These are phyloP conservation scores for Brachyhypopomus occidentalis DNA, from an alignment of 2,113 vertebrate genomes.

Conservation along the genomic window DNA sequence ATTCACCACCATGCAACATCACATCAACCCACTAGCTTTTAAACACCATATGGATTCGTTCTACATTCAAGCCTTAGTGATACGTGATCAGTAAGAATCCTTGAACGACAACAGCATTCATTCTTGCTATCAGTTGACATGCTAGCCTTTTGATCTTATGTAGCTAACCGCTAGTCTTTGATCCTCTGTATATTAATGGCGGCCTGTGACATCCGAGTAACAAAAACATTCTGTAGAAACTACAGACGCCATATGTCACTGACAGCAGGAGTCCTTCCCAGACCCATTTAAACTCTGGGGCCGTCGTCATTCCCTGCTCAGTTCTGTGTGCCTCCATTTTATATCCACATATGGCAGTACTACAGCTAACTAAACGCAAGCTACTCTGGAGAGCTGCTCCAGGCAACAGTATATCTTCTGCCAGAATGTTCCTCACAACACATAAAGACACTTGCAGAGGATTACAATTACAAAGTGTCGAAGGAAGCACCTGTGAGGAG, in stretches of 20 bases:
- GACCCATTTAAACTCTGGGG: not conserved
- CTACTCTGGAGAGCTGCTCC: slow-evolving; percentile 49
- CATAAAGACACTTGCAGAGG: not conserved
- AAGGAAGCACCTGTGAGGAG: not conserved
- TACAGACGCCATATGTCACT: slow-evolving; percentile 58
- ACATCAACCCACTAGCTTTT: not conserved
- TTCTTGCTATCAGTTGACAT: not conserved
- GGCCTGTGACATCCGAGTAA: not conserved
- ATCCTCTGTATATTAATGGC: not conserved
- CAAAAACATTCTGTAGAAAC: not conserved
- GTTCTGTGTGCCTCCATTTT: slow-evolving; percentile 52
- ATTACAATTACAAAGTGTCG: not conserved
- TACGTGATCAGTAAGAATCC: slow-evolving; percentile 15
- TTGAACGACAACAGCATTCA: not conserved
- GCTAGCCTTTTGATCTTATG: too few species aligned
- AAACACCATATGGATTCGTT: not conserved
- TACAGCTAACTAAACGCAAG: slow-evolving; percentile 48
- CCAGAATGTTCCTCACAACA: not conserved
- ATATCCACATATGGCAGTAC: slow-evolving; percentile 65
- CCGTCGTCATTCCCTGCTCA: slow-evolving; percentile 35
- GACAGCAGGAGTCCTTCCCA: slow-evolving; percentile 52
- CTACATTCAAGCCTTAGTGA: not conserved
- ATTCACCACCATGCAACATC: not conserved
- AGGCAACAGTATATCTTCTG: slow-evolving; percentile 2
- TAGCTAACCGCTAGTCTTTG: not conserved